Evolutionary conservation across 2,888 invertebrate genomes (phyloP).

Genomic region (Himalopsyche japonica): DNA sequence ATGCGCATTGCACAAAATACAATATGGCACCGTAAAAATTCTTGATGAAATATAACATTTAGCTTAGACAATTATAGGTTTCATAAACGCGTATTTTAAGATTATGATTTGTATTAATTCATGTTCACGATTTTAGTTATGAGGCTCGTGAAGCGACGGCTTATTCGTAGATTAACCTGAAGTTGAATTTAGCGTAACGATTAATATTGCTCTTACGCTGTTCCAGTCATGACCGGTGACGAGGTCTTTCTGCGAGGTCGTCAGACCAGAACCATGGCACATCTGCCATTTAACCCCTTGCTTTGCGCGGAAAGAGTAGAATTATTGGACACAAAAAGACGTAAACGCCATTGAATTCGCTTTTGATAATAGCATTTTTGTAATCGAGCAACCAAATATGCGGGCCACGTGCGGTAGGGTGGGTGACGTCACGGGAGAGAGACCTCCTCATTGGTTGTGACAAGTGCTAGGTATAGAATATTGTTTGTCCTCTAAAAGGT

Average conservation of each 20-base stretch:
- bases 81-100: too few relatives aligned
- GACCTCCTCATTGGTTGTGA: constrained; percentile 2
- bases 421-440: constrained; percentile 18
- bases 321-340: neutral
- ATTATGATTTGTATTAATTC: too few relatives aligned
- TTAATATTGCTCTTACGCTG: neutral
- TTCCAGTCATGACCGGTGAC: neutral
- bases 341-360: neutral
- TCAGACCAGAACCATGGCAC: constrained; percentile 36
- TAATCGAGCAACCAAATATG: constrained; percentile 11
- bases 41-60: too few relatives aligned
- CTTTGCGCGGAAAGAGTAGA: neutral
- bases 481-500: neutral
- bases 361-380: neutral
- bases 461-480: constrained; percentile 3
- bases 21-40: too few relatives aligned
- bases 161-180: neutral
- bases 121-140: too few relatives aligned
- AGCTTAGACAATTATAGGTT: too few relatives aligned
- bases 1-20: neutral
- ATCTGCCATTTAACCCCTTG: constrained; percentile 40
- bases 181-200: neutral
- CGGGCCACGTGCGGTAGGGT: constrained; percentile 15
- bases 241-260: constrained; percentile 21
- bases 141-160: too few relatives aligned